Evolutionary conservation across 2,113 vertebrate species (phyloP).

Genomic region (human (Homo sapiens)): DNA sequence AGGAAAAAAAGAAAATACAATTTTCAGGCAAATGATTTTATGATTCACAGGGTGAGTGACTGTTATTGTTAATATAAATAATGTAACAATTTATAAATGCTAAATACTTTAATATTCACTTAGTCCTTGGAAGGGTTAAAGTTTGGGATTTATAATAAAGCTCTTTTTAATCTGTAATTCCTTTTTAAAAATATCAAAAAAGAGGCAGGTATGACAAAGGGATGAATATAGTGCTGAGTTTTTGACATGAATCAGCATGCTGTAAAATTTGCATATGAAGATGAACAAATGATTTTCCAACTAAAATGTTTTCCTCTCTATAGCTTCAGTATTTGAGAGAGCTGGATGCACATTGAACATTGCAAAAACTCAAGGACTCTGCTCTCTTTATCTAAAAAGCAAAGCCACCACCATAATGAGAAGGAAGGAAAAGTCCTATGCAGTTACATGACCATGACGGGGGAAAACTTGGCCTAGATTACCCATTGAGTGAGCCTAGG

Average conservation of each 20-base stretch:
- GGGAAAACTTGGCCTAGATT: background rate
- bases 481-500: background rate
- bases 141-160: slow-evolving; percentile 5
- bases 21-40: slow-evolving; percentile 66
- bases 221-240: background rate
- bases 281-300: slow-evolving; percentile 30
- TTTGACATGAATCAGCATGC: slow-evolving; percentile 52
- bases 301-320: background rate
- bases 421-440: background rate
- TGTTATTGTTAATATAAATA: slow-evolving; percentile 62
- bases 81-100: slow-evolving; percentile 56
- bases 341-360: background rate
- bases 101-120: slow-evolving; percentile 36
- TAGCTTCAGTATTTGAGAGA: background rate
- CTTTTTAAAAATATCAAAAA: slow-evolving; percentile 54
- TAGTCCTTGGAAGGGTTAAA: background rate
- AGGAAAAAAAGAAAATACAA: slow-evolving; percentile 55
- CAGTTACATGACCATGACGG: background rate
- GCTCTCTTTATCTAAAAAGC: background rate
- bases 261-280: slow-evolving; percentile 51
- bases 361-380: background rate
- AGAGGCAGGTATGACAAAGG: slow-evolving; percentile 23
- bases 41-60: slow-evolving; percentile 53
- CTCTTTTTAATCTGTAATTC: slow-evolving; percentile 27
- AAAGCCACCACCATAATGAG: background rate